Base-by-base conservation (phyloP, 1,140 invertebrate species). In the Pogonomyrmex barbatus region DNA sequence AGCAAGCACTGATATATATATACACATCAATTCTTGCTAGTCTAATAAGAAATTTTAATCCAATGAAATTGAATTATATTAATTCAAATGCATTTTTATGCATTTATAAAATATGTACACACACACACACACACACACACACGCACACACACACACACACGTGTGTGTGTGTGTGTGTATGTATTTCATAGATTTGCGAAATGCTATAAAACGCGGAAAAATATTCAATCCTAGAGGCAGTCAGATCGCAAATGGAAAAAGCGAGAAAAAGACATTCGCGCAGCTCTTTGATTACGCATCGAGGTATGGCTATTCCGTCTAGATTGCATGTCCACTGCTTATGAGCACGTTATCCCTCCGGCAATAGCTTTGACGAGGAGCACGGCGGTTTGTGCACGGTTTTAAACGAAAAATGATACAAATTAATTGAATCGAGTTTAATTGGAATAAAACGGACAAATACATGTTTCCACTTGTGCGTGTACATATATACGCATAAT, bases 391-490 rank as follows among this genome's bases (percentile, higher is more conserved):
- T 73, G 78, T 42, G n/a, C 68, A 24, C n/a, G 10, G 10, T 45
- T 83, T 75, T 47, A 83, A 83, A 47, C 68, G 45, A 83, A 83
- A 83, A 83, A 75, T 75, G 30, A 73, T 83, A 83, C 60, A 4
- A 83, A 83, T 75, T 83, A 83, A 83, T 83, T 83, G 79, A 83
- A 73, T 83, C 68, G 79, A 54, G 68, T 83, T 83, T 83, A 83
- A 83, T 83, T 73, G 79, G 79, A 73, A 62, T 83, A 83, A 83
- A 83, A 12, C 56, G 56, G 68, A n/a, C 79, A 73, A 52, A 45
- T 73, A 58, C 54, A 54, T n/a, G 54, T 83, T 73, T 83, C 54
- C 68, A 50, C 56, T 39, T 62, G 8, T 24, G 30, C 42, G 42
- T 75, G n/a, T 58, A 58, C 5, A 33, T 24, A 33, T 24, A 8